These are phyloP conservation scores for Parnassius mnemosyne DNA, from an alignment of 2,888 invertebrate species.

Conservation along the genomic window DNA sequence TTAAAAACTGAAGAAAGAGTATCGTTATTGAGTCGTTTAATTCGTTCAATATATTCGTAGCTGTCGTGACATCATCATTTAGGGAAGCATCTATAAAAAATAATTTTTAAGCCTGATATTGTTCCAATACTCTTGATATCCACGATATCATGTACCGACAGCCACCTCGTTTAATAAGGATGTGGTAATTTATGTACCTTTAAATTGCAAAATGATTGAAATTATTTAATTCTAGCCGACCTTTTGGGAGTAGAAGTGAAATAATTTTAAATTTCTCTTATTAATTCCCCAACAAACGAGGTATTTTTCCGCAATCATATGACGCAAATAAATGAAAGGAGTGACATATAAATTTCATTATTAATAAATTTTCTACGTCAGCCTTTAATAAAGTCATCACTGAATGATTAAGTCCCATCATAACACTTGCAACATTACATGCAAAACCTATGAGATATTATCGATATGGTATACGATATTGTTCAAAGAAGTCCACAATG, in stretches of 20 bases:
- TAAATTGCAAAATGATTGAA: background rate
- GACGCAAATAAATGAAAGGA: background rate
- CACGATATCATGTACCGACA: no score
- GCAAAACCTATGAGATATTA: background rate
- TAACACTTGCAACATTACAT: slow-evolving; percentile 8
- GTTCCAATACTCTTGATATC: no score
- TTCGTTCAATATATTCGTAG: no score
- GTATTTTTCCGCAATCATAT: background rate
- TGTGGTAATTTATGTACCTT: background rate
- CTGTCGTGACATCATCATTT: no score
- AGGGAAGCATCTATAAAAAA: no score
- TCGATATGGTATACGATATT: background rate
- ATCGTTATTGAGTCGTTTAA: no score
- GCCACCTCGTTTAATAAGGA: background rate
- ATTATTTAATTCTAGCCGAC: background rate
- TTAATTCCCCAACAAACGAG: background rate
- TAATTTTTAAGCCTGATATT: no score
- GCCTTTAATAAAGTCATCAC: slow-evolving; percentile 7
- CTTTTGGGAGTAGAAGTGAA: background rate
- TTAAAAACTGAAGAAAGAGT: no score
- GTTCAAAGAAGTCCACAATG: background rate
- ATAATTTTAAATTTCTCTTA: background rate
- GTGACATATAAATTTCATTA: background rate
- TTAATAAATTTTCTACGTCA: slow-evolving; percentile 8
- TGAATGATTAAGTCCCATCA: slow-evolving; percentile 18